Evolutionary conservation across 2,797 vertebrate genomes (phyloP), one percentile per base, ranked within the genome.

Genomic region (Neostethus bicornis): DNA sequence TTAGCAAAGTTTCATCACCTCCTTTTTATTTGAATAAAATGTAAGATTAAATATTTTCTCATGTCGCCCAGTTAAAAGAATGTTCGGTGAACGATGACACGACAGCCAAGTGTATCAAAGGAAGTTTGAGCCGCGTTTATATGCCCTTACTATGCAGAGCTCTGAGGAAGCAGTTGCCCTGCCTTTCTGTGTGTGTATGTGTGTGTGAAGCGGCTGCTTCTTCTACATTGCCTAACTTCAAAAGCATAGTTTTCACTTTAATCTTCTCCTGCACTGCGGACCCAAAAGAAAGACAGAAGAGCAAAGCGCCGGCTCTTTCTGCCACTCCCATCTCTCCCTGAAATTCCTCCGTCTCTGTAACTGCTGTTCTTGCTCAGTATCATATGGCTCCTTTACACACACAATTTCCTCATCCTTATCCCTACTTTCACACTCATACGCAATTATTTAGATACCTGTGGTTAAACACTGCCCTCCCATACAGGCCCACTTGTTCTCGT

Each of bases 201-300:
- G 24, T 48, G 63, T 37, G 50, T 57, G 47, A 37, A 31, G 32
- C 50, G 49, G 64, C 66, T 57, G 59, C 68, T 61, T 73, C 74
- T 77, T 73, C 70, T 63, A 74, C 51, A 66, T 63, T 62, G 70
- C 71, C 76, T 56, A 90, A 89, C 87, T 90, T 90, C 87, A 91
- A 90, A 87, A 81, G 79, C 77, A 54, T 53, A 17, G 58, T 56
- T 61, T 86, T 57, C 58, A 73, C 84, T 90, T 90, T 90, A 89
- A 89, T 91, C 87, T 90, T 84, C 73, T 85, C 72, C 83, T 79
- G 75, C 85, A 81, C 78, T 83, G 83, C 83, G 57, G 82, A 85
- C 75, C 48, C 43, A 17, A 66, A 67, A 49, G 52, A 83, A 80
- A 86, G 78, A 87, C 73, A 83, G 77, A 79, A 50, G 65, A 70